Evolutionary conservation across 2,888 invertebrate genomes (phyloP), one percentile per base, ranked within the genome.

Genomic region (Standfussiana lucernea): DNA sequence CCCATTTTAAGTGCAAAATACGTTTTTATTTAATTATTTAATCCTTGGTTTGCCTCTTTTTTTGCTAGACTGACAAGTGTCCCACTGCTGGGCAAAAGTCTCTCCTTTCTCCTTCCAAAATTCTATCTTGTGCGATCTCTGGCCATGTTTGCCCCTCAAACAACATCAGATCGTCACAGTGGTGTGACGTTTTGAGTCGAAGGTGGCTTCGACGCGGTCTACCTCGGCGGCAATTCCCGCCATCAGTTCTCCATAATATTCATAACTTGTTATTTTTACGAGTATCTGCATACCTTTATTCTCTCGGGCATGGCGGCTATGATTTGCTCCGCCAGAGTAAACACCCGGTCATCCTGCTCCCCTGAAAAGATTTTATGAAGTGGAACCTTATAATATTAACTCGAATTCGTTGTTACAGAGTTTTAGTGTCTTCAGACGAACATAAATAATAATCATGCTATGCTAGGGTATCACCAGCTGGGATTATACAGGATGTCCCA

Each of bases 261-360:
- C 4, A 35, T 24, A 0, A 11, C 11, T 61, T 61, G 0, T 28
- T 24, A 3, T n/a, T 8, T 37, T 62, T 21, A 35, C 24, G 4
- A 13, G n/a, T 53, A 47, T n/a, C 0, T 66, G 35, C 88, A 92
- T 94, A 98, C 98, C 98, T 99, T 99, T 93, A 99, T 99, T 91
- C 99, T 97, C 89, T 99, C 99, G 79, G 99, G 99, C 97, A 99
- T 99, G 21, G 99, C 99, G 74, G 99, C 99, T 92, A 99, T 99
- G 90, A 99, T 99, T 97, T 99, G 99, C 94, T 99, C 99, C 74
- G 99, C 99, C 92, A 99, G 97, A 75, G 99, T 99, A 91, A 99
- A 97, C 85, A 99, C 99, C 92, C 98, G 98, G 90, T 98, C 98
- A 97, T 99, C 98, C 97, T 99, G 98, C 95, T 99, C 99, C 98